phyloP scores from a whole-genome alignment of 2,888 invertebrate genomes.

The Eustalomyia histrio region DNA sequence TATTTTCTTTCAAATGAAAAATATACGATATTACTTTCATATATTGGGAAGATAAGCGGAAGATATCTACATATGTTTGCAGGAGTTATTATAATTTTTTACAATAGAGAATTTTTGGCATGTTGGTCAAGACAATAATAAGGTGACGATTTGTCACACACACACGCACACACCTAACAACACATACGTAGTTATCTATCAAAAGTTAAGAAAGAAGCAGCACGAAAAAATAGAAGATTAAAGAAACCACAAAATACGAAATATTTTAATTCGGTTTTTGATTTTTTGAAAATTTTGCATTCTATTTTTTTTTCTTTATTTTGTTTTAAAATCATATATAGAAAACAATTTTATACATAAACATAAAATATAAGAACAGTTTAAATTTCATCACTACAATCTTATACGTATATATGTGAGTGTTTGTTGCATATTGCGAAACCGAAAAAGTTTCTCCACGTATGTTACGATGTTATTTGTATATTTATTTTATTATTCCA shows the following conservation, averaged over 20 bases:
- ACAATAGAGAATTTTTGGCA: no score
- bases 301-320: conserved; percentile 71
- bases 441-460: not conserved
- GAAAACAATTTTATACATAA: conserved; percentile 30
- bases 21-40: no score
- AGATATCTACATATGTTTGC: no score
- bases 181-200: conserved; percentile 5
- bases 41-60: no score
- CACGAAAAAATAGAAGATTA: conserved; percentile 34
- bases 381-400: conserved; percentile 10
- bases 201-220: conserved; percentile 40
- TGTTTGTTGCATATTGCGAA: conserved; percentile 29
- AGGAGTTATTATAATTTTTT: no score
- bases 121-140: no score
- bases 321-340: conserved; percentile 44
- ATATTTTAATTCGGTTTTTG: conserved; percentile 67
- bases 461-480: conserved; percentile 14
- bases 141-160: no score
- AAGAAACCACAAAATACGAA: conserved; percentile 34
- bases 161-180: no score
- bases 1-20: no score
- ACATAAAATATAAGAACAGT: not conserved
- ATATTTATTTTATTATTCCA: conserved; percentile 10
- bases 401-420: conserved; percentile 48
- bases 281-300: conserved; percentile 71